Conservation (phyloP, 2,113 vertebrate genomes). For the Platichthys stellatus region DNA sequence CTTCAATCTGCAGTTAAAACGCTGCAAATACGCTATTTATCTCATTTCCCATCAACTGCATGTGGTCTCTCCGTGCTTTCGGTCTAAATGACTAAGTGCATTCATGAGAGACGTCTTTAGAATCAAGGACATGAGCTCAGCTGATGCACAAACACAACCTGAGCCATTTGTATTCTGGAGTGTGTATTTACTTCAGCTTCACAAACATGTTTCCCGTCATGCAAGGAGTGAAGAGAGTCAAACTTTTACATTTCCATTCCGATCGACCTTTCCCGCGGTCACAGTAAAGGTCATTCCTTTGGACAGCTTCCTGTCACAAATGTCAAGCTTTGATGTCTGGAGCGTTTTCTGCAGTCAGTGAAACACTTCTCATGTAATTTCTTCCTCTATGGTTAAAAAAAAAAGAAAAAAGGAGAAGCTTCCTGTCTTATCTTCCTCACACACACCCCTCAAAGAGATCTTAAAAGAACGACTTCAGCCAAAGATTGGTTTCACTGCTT, state of each 20-base stretch:
- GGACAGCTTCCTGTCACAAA: background rate
- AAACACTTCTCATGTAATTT: constrained; percentile 13
- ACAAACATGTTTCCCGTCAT: constrained; percentile 1
- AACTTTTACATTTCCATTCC: constrained; percentile 26
- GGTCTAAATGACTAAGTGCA: constrained; percentile 12
- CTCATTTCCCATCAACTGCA: constrained; percentile 6
- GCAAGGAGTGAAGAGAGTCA: background rate
- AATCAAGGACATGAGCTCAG: constrained; percentile 8
- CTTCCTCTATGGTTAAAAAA: background rate
- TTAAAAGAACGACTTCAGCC: constrained; percentile 45
- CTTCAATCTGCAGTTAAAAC: constrained; percentile 34
- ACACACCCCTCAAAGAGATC: constrained; percentile 15
- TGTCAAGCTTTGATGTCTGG: constrained; percentile 34
- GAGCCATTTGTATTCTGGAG: constrained; percentile 24
- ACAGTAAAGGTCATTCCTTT: constrained; percentile 4
- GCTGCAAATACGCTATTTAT: constrained; percentile 12
- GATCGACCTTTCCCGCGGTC: constrained; percentile 1
- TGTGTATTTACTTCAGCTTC: constrained; percentile 4
- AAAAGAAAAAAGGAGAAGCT: background rate
- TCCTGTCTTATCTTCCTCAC: constrained; percentile 39
- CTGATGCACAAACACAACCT: background rate
- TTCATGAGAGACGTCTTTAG: constrained; percentile 30
- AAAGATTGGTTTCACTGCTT: constrained; percentile 25
- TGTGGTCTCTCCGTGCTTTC: background rate
- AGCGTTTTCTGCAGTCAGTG: constrained; percentile 22